phyloP scores from a whole-genome alignment of 2,797 vertebrate species.

The Leptodactylus fallax region DNA sequence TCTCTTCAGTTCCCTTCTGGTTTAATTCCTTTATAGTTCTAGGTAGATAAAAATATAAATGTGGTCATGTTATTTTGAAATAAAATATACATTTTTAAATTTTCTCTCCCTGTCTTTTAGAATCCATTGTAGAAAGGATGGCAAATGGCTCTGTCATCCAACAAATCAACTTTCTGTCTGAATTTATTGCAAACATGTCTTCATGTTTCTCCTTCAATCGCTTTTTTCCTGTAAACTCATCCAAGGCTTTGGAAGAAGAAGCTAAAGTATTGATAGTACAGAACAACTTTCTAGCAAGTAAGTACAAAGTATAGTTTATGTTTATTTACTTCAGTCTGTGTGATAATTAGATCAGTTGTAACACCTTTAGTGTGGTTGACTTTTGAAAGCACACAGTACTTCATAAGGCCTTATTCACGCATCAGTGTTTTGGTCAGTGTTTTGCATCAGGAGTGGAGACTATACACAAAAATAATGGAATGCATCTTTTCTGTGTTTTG shows the following conservation, averaged over 20 bases:
- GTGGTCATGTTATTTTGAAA: background rate
- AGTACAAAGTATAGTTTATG: conserved; percentile 62
- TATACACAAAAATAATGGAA: too few relatives aligned
- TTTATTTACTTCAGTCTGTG: background rate
- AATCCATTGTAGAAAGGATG: conserved; percentile 45
- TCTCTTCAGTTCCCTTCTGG: too few relatives aligned
- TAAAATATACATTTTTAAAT: background rate
- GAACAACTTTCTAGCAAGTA: conserved; percentile 77
- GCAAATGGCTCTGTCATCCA: conserved; percentile 64
- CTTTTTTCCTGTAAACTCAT: conserved; percentile 71
- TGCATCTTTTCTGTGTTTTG: too few relatives aligned
- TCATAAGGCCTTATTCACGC: too few relatives aligned
- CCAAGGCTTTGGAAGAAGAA: conserved; percentile 67
- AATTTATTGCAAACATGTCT: conserved; percentile 72
- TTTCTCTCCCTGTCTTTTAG: background rate
- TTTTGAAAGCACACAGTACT: too few relatives aligned
- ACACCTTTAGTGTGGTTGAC: too few relatives aligned
- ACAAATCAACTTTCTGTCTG: conserved; percentile 69
- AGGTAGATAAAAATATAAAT: background rate
- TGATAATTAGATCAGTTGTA: too few relatives aligned
- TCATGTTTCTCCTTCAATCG: conserved; percentile 74
- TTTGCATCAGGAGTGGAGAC: too few relatives aligned
- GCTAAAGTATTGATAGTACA: conserved; percentile 70
- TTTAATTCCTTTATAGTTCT: too few relatives aligned
- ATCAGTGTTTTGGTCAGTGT: too few relatives aligned